Percentiles rank a stretch among this genome's conserved stretches.
These are phyloP conservation scores for Calycopis cecrops DNA, from an alignment of 1,140 invertebrate species.

Conservation along the genomic window DNA sequence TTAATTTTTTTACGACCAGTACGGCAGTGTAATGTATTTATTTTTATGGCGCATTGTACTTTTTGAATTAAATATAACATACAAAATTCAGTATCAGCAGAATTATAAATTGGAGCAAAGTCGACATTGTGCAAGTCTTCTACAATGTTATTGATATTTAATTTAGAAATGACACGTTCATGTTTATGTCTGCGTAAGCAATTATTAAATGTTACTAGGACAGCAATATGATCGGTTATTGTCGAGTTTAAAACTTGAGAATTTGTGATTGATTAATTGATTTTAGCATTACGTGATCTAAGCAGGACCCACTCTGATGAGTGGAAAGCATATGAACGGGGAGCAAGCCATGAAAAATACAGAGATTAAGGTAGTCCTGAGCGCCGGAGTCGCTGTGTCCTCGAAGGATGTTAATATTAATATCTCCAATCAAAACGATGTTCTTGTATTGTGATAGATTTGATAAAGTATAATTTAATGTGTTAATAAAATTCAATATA, in stretches of 20 bases:
- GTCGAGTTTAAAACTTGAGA: neutral
- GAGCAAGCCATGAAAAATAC: constrained; percentile 2
- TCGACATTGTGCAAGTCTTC: too few relatives aligned
- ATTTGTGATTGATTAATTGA: constrained; percentile 2
- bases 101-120: too few relatives aligned
- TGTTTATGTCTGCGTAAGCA: constrained; percentile 4
- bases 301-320: constrained; percentile 10
- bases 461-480: neutral
- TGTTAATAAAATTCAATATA: neutral
- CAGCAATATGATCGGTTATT: constrained; percentile 9
- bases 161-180: constrained; percentile 2
- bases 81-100: too few relatives aligned
- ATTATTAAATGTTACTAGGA: constrained; percentile 9
- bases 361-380: neutral
- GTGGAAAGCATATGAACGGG: neutral
- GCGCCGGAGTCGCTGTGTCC: neutral
- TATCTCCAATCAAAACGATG: neutral
- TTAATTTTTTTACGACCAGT: too few relatives aligned
- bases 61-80: too few relatives aligned
- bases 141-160: constrained; percentile 2
- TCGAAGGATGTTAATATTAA: constrained; percentile 1
- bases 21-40: too few relatives aligned
- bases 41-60: too few relatives aligned
- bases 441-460: neutral
- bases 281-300: constrained; percentile 11